These are phyloP conservation scores for Temnothorax ravouxi DNA, from an alignment of 2,888 invertebrate genomes.

Conservation along the genomic window DNA sequence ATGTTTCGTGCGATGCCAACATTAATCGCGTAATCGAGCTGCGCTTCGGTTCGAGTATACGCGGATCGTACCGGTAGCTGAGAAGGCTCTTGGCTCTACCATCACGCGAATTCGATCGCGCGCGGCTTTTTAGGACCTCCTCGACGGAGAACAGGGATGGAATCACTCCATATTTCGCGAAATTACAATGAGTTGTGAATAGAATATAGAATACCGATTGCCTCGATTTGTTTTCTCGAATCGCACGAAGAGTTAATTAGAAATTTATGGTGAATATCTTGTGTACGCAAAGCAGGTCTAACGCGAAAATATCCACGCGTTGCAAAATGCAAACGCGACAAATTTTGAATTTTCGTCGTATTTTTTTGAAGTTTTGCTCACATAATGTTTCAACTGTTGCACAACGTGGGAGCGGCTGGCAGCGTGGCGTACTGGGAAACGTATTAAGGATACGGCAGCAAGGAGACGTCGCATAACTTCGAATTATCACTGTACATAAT, in stretches of 20 bases:
- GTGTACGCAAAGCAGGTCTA: background rate
- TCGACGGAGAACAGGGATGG: constrained; percentile 2
- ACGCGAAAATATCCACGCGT: background rate
- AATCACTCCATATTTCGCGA: constrained; percentile 15
- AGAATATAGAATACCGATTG: background rate
- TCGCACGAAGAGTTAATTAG: background rate
- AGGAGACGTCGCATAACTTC: constrained; percentile 34
- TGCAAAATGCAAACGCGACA: background rate
- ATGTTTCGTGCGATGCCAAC: constrained; percentile 52
- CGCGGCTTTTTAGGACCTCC: constrained; percentile 14
- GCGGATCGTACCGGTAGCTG: constrained; percentile 25
- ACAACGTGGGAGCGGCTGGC: constrained; percentile 27
- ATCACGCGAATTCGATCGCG: constrained; percentile 48
- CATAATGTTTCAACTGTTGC: constrained; percentile 7
- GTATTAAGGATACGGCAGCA: constrained; percentile 18
- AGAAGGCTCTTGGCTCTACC: background rate
- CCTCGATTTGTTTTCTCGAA: background rate
- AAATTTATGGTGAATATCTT: background rate
- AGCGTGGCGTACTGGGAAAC: constrained; percentile 1
- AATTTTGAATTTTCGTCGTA: background rate
- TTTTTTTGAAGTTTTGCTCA: background rate
- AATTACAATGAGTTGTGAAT: constrained; percentile 13
- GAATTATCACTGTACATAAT: constrained; percentile 50
- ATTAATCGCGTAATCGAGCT: constrained; percentile 48
- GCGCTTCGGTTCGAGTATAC: constrained; percentile 12